These are phyloP conservation scores for Tupaia chinensis DNA, from an alignment of 2,113 vertebrate genomes.

Conservation along the genomic window DNA sequence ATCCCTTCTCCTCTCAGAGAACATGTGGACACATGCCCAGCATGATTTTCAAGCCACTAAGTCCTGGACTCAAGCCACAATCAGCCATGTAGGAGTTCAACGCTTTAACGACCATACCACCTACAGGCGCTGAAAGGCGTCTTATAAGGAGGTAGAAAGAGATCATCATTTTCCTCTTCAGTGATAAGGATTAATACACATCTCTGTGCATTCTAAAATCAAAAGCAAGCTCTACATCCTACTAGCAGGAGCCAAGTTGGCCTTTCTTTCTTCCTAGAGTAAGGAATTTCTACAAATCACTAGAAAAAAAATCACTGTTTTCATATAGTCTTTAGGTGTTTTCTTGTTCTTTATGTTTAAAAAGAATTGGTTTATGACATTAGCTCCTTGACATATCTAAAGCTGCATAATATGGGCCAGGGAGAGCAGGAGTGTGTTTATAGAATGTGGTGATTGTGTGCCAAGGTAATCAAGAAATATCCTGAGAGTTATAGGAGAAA, in stretches of 20 bases:
- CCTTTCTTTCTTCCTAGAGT: not conserved
- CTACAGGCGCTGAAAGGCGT: not conserved
- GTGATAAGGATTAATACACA: not conserved
- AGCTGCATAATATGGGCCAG: not conserved
- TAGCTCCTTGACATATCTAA: not conserved
- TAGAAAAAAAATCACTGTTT: not conserved
- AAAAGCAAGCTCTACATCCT: not conserved
- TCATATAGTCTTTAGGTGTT: not conserved
- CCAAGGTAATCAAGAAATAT: not conserved
- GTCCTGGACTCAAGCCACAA: too few species aligned
- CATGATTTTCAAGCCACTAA: too few species aligned
- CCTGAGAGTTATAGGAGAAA: not conserved
- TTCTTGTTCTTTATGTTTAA: not conserved
- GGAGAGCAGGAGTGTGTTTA: not conserved
- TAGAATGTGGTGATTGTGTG: not conserved
- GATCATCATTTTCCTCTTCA: not conserved
- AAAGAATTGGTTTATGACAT: not conserved
- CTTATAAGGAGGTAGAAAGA: not conserved
- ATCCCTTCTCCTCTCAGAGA: too few species aligned
- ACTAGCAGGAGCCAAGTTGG: not conserved
- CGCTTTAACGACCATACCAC: too few species aligned
- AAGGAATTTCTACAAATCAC: not conserved
- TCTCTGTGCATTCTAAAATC: not conserved
- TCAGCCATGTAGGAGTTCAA: too few species aligned
- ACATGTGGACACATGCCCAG: too few species aligned